Evolutionary conservation across 2,888 invertebrate species (phyloP).

Genomic region (Rhynchonema sp.): DNA sequence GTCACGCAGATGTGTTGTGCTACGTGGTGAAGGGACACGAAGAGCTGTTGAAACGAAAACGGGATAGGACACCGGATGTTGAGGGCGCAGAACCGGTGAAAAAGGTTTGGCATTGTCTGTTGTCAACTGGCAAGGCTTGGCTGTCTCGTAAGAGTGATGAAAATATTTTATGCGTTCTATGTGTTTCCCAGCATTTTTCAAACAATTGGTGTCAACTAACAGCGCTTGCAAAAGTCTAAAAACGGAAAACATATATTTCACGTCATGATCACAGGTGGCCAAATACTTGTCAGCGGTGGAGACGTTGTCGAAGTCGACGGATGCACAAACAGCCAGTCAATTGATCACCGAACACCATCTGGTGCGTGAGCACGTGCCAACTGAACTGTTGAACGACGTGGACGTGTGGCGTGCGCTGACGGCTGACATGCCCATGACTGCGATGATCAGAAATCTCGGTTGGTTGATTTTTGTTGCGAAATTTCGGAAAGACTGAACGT

Average conservation of each 20-base stretch:
- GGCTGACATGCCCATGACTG: slow-evolving; percentile 30
- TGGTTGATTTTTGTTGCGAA: background rate
- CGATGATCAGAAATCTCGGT: slow-evolving; percentile 29
- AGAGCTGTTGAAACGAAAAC: slow-evolving; percentile 1
- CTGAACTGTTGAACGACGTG: slow-evolving; percentile 40
- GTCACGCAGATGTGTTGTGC: slow-evolving; percentile 15
- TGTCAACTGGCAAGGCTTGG: too few relatives aligned
- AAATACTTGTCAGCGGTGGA: background rate
- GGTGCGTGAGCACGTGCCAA: slow-evolving; percentile 49
- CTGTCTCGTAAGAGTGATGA: too few relatives aligned
- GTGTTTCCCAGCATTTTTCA: background rate
- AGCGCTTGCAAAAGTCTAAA: too few relatives aligned
- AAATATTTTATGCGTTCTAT: too few relatives aligned
- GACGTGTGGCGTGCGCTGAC: slow-evolving; percentile 29
- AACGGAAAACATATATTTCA: background rate
- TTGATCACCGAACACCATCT: slow-evolving; percentile 34
- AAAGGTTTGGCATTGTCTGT: slow-evolving; percentile 4
- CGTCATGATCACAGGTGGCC: background rate
- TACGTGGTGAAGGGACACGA: slow-evolving; percentile 14
- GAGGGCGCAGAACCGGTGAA: background rate
- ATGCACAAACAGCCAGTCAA: slow-evolving; percentile 9
- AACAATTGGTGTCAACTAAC: background rate
- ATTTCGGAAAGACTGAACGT: background rate
- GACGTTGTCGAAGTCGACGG: slow-evolving; percentile 3
- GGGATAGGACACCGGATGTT: slow-evolving; percentile 3